Base-by-base conservation (phyloP, 23 tunicate genomes). In the Botrylloides violaceus region DNA sequence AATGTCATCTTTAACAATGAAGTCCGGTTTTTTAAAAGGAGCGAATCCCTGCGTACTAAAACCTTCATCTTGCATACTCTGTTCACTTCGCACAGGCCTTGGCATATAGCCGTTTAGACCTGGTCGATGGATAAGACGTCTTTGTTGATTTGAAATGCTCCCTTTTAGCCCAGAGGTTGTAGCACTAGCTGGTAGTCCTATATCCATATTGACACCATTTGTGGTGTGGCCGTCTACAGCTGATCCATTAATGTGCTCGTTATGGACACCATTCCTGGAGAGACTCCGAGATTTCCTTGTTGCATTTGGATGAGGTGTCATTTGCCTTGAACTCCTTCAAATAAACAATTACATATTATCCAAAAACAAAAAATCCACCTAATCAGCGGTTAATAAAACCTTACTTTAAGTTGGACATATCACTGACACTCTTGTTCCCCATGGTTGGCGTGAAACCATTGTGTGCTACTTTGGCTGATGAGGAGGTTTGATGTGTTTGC, bases 281-380 rank as follows among this genome's bases (percentile, higher is more conserved):
- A 12, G 24, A 68, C 29, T 68, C 37, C 74, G 24, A 4, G 74
- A 5, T 28, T 37, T 37, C 48, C 82, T 63, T 1, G 77, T 55
- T 21, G 75, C 56, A 43, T 76, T 63, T 21, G 95, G 95, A 61
- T 87, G 95, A 26, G 95, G 95, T n/a, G 95, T 87, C 95, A 87
- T 80, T 36, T 87, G 86, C 6, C 95, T 66, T 29, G 76, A 82
- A 25, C 63, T 56, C 59, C 76, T 43, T 27, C 78, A 31, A 63
- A 63, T 63, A 3, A 5, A 49, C 58, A 49, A 49, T n/a, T 49
- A 49, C n/a, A 19, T 49, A 19, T 21, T 49, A 49, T 49, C 0
- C n/a, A n/a, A n/a, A n/a, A n/a, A n/a, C n/a, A n/a, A n/a, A n/a
- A n/a, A n/a, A n/a, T n/a, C n/a, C n/a, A n/a, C n/a, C n/a, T n/a